These are phyloP conservation scores for Odontocerum albicorne DNA, from an alignment of 2,888 invertebrate genomes.

Conservation along the genomic window DNA sequence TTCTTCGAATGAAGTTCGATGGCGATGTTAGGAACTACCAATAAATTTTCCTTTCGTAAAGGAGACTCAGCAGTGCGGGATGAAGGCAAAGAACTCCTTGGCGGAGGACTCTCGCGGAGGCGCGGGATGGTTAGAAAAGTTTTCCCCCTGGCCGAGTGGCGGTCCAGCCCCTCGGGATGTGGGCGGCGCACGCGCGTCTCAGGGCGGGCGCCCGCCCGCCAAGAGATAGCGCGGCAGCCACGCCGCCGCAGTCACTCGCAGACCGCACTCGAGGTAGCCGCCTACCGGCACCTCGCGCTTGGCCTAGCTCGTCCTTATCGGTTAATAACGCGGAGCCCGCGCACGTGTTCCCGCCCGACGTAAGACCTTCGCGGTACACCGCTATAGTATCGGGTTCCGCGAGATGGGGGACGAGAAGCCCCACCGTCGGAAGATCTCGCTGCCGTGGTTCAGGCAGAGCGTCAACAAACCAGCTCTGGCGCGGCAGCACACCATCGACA, in stretches of 20 bases:
- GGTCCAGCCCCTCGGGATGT: slow-evolving; percentile 57
- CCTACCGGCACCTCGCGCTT: slow-evolving; percentile 38
- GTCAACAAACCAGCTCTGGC: slow-evolving; percentile 69
- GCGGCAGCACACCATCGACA: slow-evolving; percentile 88
- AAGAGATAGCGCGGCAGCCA: slow-evolving; percentile 44
- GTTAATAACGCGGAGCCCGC: too few relatives aligned
- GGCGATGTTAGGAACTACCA: too few relatives aligned
- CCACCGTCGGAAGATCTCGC: slow-evolving; percentile 80
- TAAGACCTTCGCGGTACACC: slow-evolving; percentile 9
- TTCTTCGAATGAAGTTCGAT: too few relatives aligned
- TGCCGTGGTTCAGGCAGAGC: slow-evolving; percentile 87
- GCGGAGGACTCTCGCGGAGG: too few relatives aligned
- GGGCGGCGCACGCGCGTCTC: slow-evolving; percentile 39
- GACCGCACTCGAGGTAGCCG: slow-evolving; percentile 37
- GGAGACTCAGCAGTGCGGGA: too few relatives aligned
- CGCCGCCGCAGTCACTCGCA: slow-evolving; percentile 42
- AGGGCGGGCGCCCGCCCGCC: slow-evolving; percentile 38
- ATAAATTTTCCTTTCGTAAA: too few relatives aligned
- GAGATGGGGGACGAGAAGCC: slow-evolving; percentile 50
- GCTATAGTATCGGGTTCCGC: slow-evolving; percentile 10
- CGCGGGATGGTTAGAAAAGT: background rate
- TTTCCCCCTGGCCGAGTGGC: slow-evolving; percentile 31
- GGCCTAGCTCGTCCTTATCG: too few relatives aligned
- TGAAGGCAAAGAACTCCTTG: too few relatives aligned
- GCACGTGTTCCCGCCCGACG: slow-evolving; percentile 44